phyloP scores from a whole-genome alignment of 2,113 vertebrate species.

The Vanacampus margaritifer region DNA sequence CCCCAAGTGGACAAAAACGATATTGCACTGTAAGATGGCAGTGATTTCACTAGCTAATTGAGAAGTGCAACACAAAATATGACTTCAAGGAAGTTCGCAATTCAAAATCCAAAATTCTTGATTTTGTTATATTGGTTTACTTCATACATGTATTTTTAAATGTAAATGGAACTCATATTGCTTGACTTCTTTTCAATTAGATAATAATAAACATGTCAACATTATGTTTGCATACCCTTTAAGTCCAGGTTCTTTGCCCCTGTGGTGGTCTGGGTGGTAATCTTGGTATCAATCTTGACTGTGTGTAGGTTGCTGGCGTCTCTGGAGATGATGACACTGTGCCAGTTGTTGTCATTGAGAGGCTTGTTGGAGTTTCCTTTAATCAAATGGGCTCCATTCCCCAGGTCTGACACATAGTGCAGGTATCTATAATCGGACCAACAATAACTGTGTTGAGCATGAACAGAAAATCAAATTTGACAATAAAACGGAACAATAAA shows the following conservation, averaged over 20 bases:
- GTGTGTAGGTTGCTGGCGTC: constrained; percentile 96
- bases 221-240: constrained; percentile 77
- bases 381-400: constrained; percentile 94
- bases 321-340: constrained; percentile 94
- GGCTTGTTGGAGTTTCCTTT: constrained; percentile 97
- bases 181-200: background rate
- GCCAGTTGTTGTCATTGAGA: constrained; percentile 97
- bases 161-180: background rate
- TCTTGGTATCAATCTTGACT: constrained; percentile 95
- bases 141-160: no score
- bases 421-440: constrained; percentile 77
- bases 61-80: no score
- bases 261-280: constrained; percentile 90
- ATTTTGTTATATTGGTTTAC: no score
- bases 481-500: background rate
- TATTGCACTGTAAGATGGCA: background rate
- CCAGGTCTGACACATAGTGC: constrained; percentile 95
- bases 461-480: background rate
- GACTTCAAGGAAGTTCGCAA: no score
- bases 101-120: no score
- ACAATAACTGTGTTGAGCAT: background rate
- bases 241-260: constrained; percentile 96
- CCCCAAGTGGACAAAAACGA: constrained; percentile 49
- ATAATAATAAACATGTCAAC: background rate
- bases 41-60: no score